Evolutionary conservation across 2,797 vertebrate genomes (phyloP), one percentile per base, ranked within the genome.

Genomic region (Melanotaenia parkinsoni): DNA sequence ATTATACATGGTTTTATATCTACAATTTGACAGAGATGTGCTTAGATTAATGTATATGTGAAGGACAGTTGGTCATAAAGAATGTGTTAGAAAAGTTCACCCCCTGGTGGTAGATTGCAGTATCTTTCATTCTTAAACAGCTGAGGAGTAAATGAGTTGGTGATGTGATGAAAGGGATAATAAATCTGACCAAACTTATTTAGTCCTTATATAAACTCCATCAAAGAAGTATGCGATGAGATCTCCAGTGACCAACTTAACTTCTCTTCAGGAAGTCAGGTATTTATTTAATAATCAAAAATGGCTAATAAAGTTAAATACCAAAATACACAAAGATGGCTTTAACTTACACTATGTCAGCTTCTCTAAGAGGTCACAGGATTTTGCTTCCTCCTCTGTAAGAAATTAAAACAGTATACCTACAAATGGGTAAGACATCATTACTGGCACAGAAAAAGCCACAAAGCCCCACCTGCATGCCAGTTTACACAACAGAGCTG

Each of bases 21-120:
- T 3, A 18, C 28, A 24, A 72, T 58, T 69, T 61, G 20, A 71
- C 51, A 54, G 65, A 64, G 11, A 50, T 57, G 10, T 59, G 58
- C 60, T 70, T 30, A 50, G 30, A 24, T 9, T 53, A 58, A 56
- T 18, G 56, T 58, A 5, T 40, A 60, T 40, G 58, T 62, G 53
- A 87, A 72, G 74, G 65, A 76, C 67, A 72, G 63, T 8, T 14
- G 7, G 16, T 30, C 35, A 67, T 47, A 65, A 14, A 58, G 51
- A 37, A 88, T 88, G 83, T 72, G 85, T 89, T 74, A 68, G 89
- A 91, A 90, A 80, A 88, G 86, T 84, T 70, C 85, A 33, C 92
- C 92, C 91, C 86, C 93, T 93, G 69, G 90, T 94, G 93, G 92
- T 45, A 7, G 62, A 50, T 5, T 6, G 9, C 9, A 51, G 82